phyloP scores from a whole-genome alignment of 2,888 invertebrate species.

The Bugulina stolonifera region DNA sequence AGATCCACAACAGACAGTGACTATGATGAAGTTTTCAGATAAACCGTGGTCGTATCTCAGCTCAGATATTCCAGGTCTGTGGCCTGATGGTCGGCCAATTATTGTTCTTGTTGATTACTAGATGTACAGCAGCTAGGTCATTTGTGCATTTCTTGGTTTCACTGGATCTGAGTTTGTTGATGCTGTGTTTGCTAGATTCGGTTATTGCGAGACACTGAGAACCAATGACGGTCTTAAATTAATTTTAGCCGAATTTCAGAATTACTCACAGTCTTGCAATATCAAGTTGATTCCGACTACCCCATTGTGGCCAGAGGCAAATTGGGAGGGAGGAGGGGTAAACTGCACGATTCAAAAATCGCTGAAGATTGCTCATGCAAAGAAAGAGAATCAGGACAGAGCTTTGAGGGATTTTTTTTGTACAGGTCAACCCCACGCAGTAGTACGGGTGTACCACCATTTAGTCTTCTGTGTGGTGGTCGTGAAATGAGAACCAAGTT shows the following conservation, averaged over 20 bases:
- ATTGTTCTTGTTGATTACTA: conserved; percentile 34
- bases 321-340: neutral
- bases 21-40: conserved; percentile 28
- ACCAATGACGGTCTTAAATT: conserved; percentile 33
- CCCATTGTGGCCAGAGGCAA: neutral
- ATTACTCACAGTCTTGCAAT: conserved; percentile 25
- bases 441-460: neutral
- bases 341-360: neutral
- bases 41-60: conserved; percentile 33
- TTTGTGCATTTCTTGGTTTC: conserved; percentile 29
- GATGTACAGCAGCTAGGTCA: conserved; percentile 32
- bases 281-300: neutral
- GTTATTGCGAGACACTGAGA: conserved; percentile 30
- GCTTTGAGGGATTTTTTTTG: neutral
- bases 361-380: neutral
- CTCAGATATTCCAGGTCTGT: conserved; percentile 31
- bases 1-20: neutral
- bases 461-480: neutral
- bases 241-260: conserved; percentile 29
- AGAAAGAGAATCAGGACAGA: neutral
- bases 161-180: conserved; percentile 30
- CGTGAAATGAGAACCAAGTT: neutral
- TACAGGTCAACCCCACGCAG: neutral
- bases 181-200: conserved; percentile 31
- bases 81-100: conserved; percentile 30